phyloP scores from a whole-genome alignment of 53 echinoderm and acorn worm species.

The Stichopus horrens region DNA sequence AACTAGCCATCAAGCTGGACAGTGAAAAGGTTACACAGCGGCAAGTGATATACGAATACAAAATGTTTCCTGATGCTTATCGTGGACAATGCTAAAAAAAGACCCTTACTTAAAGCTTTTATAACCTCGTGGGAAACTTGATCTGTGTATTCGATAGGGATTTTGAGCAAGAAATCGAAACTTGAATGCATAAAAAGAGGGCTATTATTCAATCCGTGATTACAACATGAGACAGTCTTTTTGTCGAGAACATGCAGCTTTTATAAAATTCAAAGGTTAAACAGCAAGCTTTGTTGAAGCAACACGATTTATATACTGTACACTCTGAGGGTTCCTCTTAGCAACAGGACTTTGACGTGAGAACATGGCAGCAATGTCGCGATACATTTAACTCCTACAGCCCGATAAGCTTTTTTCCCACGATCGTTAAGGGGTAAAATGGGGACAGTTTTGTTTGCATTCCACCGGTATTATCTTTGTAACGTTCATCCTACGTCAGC shows the following conservation, averaged over 20 bases:
- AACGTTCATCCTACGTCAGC: slow-evolving; percentile 11
- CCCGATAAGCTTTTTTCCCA: slow-evolving; percentile 11
- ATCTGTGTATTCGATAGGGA: slow-evolving; percentile 17
- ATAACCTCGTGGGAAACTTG: slow-evolving; percentile 41
- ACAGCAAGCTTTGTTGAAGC: background rate
- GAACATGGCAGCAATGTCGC: background rate
- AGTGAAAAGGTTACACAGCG: background rate
- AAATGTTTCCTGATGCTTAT: slow-evolving; percentile 32
- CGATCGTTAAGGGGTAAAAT: slow-evolving; percentile 41
- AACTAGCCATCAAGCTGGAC: background rate
- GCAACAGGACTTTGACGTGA: background rate
- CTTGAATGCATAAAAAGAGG: background rate
- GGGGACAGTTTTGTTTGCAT: slow-evolving; percentile 31
- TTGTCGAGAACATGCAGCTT: background rate
- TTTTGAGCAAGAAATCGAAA: slow-evolving; percentile 23
- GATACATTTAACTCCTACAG: background rate
- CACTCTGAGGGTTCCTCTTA: background rate
- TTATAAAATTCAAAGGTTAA: background rate
- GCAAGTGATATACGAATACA: slow-evolving; percentile 4
- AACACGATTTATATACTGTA: background rate
- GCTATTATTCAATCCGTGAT: slow-evolving; percentile 23
- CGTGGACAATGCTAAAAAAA: slow-evolving; percentile 16
- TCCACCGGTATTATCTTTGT: slow-evolving; percentile 25
- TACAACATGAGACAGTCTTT: background rate
- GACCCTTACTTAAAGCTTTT: background rate